These are phyloP conservation scores for Drosophila azteca DNA, from an alignment of 1,140 invertebrate species.

Conservation along the genomic window DNA sequence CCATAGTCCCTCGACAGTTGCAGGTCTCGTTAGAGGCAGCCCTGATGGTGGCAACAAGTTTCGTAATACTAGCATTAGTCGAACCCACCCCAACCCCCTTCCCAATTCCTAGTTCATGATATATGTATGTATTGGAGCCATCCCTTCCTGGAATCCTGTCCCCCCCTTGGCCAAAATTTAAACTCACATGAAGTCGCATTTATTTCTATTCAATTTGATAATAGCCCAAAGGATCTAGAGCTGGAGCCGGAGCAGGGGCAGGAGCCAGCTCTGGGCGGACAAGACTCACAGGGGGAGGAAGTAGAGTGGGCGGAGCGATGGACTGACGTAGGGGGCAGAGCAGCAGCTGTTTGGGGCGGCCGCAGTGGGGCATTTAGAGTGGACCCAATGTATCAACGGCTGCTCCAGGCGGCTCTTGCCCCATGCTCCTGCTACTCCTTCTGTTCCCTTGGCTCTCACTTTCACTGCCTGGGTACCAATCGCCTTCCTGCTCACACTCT, in stretches of 20 bases:
- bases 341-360: conserved; percentile 59
- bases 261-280: conserved; percentile 26
- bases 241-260: conserved; percentile 17
- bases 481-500: background rate
- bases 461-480: too few relatives aligned
- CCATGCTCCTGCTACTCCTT: too few relatives aligned
- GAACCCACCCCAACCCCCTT: background rate
- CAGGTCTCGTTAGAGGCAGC: conserved; percentile 13
- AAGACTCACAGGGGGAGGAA: background rate
- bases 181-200: conserved; percentile 76
- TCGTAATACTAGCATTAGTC: conserved; percentile 13
- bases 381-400: conserved; percentile 75
- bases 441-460: too few relatives aligned
- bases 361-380: conserved; percentile 78
- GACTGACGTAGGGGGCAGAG: background rate
- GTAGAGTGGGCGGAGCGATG: too few relatives aligned
- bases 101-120: background rate
- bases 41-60: conserved; percentile 9
- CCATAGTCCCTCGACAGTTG: conserved; percentile 11
- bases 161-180: conserved; percentile 50
- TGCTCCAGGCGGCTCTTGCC: conserved; percentile 35
- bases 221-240: conserved; percentile 62
- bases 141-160: conserved; percentile 17
- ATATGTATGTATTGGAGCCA: conserved; percentile 10
- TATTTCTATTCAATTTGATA: conserved; percentile 82